Evolutionary conservation across 2,797 vertebrate species (phyloP).

Genomic region (Platalea minor): DNA sequence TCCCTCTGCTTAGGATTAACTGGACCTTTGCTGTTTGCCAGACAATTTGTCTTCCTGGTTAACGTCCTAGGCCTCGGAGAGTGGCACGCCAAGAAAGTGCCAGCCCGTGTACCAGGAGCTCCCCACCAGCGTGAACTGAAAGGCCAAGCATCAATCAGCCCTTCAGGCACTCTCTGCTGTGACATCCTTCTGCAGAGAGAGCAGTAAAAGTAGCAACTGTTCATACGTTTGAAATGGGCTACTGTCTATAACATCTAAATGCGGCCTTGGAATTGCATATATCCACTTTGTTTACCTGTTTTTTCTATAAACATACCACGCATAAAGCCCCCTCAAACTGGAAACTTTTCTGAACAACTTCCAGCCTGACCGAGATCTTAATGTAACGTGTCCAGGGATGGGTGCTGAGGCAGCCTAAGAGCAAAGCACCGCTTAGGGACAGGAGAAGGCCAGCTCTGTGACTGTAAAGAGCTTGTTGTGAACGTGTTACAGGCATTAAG

Average conservation of each 20-base stretch:
- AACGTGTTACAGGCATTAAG: background rate
- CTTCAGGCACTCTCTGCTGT: background rate
- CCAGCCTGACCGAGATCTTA: background rate
- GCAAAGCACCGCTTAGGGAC: background rate
- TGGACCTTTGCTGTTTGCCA: background rate
- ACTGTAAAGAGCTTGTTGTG: background rate
- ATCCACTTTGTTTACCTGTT: background rate
- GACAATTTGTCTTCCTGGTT: background rate
- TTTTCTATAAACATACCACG: background rate
- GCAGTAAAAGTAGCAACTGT: background rate
- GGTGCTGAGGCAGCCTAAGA: background rate
- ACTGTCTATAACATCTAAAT: background rate
- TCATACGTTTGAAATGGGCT: background rate
- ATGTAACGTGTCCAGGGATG: fast-evolving
- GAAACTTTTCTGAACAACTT: background rate
- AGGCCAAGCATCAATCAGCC: background rate
- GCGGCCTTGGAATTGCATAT: background rate
- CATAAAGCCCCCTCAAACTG: background rate
- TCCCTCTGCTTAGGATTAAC: background rate
- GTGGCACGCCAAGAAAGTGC: background rate
- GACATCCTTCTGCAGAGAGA: background rate
- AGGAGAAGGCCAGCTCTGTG: background rate
- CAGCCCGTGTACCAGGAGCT: background rate
- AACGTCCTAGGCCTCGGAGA: background rate
- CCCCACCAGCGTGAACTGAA: background rate